Conservation (phyloP, 1,140 invertebrate genomes). For the Micrasema minimum region DNA sequence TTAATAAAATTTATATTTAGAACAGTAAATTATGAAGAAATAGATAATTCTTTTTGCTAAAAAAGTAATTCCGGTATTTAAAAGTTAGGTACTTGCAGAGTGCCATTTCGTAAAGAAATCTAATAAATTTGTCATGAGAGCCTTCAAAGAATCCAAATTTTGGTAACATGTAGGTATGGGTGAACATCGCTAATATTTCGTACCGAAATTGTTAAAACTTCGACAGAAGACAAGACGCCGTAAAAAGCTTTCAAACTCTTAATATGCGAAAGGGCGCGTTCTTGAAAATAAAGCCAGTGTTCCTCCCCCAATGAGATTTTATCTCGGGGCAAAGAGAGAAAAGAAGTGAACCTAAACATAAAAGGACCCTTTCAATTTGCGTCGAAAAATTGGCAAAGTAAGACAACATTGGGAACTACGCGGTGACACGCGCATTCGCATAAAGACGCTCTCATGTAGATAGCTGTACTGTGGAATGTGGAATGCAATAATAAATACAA, state of each 20-base stretch:
- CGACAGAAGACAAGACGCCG: conserved; percentile 19
- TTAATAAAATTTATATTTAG: no score
- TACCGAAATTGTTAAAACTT: conserved; percentile 13
- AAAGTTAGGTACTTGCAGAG: no score
- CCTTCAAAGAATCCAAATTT: no score
- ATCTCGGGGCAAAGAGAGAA: conserved; percentile 40
- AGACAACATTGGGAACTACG: conserved; percentile 24
- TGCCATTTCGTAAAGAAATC: no score
- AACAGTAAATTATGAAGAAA: no score
- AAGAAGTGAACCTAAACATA: conserved; percentile 51
- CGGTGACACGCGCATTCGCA: conserved; percentile 8
- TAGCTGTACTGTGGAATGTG: no score
- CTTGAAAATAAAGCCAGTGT: conserved; percentile 34
- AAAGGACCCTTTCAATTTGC: conserved; percentile 54
- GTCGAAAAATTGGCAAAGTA: conserved; percentile 50
- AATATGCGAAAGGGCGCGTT: conserved; percentile 31
- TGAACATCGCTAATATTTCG: conserved; percentile 3
- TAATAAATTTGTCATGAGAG: no score
- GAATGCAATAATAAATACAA: no score
- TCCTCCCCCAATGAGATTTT: conserved; percentile 48
- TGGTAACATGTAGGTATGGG: no score
- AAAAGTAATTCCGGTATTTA: no score
- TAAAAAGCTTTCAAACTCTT: conserved; percentile 39
- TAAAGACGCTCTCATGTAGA: not conserved
- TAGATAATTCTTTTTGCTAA: no score